These are phyloP conservation scores for Sander vitreus DNA, from an alignment of 2,113 vertebrate genomes.

Conservation along the genomic window DNA sequence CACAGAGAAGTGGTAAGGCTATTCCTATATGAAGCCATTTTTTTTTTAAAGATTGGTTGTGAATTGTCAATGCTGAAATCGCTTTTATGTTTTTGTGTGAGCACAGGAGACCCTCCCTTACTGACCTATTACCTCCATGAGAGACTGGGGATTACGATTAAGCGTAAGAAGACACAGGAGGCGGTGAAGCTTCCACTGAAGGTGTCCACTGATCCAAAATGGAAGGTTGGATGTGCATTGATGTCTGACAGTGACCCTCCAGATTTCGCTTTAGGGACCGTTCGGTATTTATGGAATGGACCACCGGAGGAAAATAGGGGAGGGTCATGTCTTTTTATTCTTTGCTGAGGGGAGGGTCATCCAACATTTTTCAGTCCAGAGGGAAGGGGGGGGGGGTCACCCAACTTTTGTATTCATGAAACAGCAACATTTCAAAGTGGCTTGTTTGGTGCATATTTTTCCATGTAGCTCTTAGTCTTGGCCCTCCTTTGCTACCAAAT, in stretches of 20 bases:
- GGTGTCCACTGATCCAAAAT: constrained; percentile 71
- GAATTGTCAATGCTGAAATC: neutral
- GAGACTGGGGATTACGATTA: constrained; percentile 84
- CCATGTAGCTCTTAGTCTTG: too few relatives aligned
- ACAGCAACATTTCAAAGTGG: too few relatives aligned
- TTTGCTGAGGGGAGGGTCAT: too few relatives aligned
- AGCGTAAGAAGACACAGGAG: constrained; percentile 66
- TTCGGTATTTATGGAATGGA: too few relatives aligned
- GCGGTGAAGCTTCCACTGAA: constrained; percentile 65
- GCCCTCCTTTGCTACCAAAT: too few relatives aligned
- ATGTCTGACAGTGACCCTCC: neutral
- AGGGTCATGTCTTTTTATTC: too few relatives aligned
- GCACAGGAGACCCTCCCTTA: constrained; percentile 84
- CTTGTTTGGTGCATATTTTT: too few relatives aligned
- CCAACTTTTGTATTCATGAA: too few relatives aligned
- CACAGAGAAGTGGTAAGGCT: constrained; percentile 81
- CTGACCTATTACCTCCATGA: constrained; percentile 87
- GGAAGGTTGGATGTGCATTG: constrained; percentile 79
- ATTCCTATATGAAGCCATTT: neutral
- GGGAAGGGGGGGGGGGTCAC: too few relatives aligned
- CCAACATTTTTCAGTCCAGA: too few relatives aligned
- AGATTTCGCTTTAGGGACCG: neutral
- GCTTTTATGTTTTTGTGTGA: neutral
- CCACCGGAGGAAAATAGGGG: too few relatives aligned
- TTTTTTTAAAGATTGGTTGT: neutral